Evolutionary conservation across 2,113 vertebrate genomes (phyloP), one percentile per base, ranked within the genome.

Genomic region (Psophia crepitans): DNA sequence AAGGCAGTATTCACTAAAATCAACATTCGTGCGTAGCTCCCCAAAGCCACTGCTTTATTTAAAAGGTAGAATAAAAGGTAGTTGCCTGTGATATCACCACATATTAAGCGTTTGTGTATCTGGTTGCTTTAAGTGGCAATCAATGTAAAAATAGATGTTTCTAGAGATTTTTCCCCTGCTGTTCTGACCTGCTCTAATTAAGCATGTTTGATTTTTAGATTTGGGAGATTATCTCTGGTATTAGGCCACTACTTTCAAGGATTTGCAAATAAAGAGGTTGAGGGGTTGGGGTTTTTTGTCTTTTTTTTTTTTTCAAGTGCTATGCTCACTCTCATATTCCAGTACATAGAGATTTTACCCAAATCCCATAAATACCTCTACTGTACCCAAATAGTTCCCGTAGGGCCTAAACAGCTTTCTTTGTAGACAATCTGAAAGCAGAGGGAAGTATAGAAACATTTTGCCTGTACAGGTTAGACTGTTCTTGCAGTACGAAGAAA

Each of bases 171-270:
- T 92, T 37, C 33, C 4, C 71, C 51, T 87, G 54, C 51, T 89
- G 35, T 56, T 94, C 56, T 93, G 66, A 18, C 13, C 56, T 75
- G 21, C 57, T 93, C 39, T 86, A 89, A 81, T 90, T 92, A 96
- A 95, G 43, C 13, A 15, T 54, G 46, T 70, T 96, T 92, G 60
- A 84, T 71, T 92, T 86, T 90, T 78, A 87, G 71, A 87, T 92
- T 68, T 93, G 69, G 20, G 73, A 93, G 64, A 94, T 96, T 89
- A 93, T 84, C 68, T 71, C 46, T 90, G 48, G 64, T 90, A 94
- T 92, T 90, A 93, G n/a, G 37, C 3, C 24, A n/a, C 60, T 87
- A 71, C 21, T 77, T 89, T 64, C 27, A 87, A 63, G 21, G 26
- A n/a, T 57, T 90, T 85, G 16, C 43, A 94, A 90, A 75, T 84